Conservation (phyloP, 2,113 vertebrate species). For the Puma concolor region DNA sequence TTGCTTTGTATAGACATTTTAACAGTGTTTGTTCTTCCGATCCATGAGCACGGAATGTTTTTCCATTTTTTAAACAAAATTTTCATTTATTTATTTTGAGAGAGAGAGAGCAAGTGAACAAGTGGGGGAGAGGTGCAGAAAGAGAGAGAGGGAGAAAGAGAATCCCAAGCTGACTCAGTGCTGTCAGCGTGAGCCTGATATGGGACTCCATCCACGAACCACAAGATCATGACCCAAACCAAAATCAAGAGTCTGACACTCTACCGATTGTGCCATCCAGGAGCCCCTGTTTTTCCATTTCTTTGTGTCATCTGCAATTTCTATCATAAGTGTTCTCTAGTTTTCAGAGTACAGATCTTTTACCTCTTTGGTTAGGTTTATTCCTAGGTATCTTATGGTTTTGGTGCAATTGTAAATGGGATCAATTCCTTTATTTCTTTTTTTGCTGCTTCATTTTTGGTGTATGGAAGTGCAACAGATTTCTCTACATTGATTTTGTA, state of each 20-base stretch:
- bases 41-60: not conserved
- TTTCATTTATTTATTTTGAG: too few species aligned
- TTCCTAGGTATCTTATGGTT: not conserved
- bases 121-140: too few species aligned
- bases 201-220: too few species aligned
- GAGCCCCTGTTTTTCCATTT: not conserved
- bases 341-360: not conserved
- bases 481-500: not conserved
- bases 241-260: too few species aligned
- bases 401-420: too few species aligned
- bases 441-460: not conserved
- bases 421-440: not conserved
- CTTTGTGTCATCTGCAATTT: not conserved
- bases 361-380: not conserved
- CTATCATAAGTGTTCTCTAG: not conserved
- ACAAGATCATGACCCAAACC: too few species aligned
- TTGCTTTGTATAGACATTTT: not conserved
- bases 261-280: too few species aligned
- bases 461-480: not conserved
- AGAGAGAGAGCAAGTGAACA: too few species aligned
- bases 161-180: too few species aligned
- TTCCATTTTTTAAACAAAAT: not conserved
- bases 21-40: not conserved
- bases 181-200: too few species aligned
- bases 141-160: too few species aligned